Percentiles rank a stretch among this genome's conserved stretches.
These are phyloP conservation scores for Notothenia coriiceps DNA, from an alignment of 2,113 vertebrate species.

Conservation along the genomic window DNA sequence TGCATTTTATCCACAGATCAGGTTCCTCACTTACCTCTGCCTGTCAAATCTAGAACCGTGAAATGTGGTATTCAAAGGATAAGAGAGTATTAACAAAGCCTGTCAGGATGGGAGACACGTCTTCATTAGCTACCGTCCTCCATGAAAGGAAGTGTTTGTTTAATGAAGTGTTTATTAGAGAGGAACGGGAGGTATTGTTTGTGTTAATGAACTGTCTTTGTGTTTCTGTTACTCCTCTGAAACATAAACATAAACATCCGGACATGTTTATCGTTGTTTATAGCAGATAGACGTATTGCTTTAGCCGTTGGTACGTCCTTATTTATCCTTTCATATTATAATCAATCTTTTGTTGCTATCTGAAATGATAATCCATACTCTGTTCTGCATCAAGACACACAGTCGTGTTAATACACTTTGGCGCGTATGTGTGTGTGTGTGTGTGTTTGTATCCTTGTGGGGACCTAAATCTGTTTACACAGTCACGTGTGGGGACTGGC, in stretches of 20 bases:
- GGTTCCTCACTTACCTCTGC: conserved; percentile 4
- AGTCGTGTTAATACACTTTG: too few relatives aligned
- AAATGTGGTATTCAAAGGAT: neutral
- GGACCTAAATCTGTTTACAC: too few relatives aligned
- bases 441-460: too few relatives aligned
- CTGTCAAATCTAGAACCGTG: neutral
- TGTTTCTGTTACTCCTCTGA: neutral
- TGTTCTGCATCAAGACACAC: too few relatives aligned
- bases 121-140: neutral
- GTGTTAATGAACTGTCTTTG: neutral
- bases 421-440: too few relatives aligned
- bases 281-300: neutral
- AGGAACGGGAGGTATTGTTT: neutral
- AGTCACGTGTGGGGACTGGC: too few relatives aligned
- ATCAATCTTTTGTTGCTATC: too few relatives aligned
- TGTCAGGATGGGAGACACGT: neutral
- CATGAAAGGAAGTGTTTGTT: conserved; percentile 28
- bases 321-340: too few relatives aligned
- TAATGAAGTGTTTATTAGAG: conserved; percentile 21
- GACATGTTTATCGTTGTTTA: neutral
- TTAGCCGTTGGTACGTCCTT: too few relatives aligned
- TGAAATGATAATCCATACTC: too few relatives aligned
- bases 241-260: neutral
- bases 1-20: neutral
- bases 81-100: neutral